Conservation (phyloP, 2,888 invertebrate species). For the Athrips mouffetella region DNA sequence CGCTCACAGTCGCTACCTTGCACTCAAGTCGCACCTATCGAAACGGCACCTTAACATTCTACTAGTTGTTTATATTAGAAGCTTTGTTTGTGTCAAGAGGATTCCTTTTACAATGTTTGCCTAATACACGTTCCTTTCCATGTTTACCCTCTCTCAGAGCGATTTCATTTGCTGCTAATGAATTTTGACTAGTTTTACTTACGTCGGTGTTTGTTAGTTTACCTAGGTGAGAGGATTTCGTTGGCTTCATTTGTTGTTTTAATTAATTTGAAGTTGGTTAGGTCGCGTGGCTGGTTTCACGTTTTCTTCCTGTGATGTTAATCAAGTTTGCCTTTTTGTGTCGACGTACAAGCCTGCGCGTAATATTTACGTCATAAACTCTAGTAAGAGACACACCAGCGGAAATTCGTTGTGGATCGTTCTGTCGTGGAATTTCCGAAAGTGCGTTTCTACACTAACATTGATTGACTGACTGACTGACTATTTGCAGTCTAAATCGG, state of each 20-base stretch:
- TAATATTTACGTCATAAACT: too few relatives aligned
- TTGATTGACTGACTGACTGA: too few relatives aligned
- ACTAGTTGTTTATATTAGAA: slow-evolving; percentile 30
- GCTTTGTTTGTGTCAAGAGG: slow-evolving; percentile 27
- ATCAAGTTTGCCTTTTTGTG: too few relatives aligned
- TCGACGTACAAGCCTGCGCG: too few relatives aligned
- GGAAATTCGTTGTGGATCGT: too few relatives aligned
- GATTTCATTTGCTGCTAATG: slow-evolving; percentile 4
- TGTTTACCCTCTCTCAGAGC: not conserved
- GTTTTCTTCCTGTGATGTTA: too few relatives aligned
- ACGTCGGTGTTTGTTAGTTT: not conserved
- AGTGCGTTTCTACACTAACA: too few relatives aligned
- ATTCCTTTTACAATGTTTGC: slow-evolving; percentile 27
- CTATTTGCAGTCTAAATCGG: too few relatives aligned
- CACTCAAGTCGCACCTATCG: not conserved
- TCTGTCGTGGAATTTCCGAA: too few relatives aligned
- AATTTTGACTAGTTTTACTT: slow-evolving; percentile 6
- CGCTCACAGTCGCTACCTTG: too few relatives aligned
- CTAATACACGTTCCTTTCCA: slow-evolving; percentile 11
- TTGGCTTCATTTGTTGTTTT: not conserved
- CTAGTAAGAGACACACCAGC: too few relatives aligned
- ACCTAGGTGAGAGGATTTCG: not conserved
- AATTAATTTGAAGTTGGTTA: too few relatives aligned
- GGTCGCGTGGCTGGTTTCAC: not conserved
- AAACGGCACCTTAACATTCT: slow-evolving; percentile 17